A percentile compares a stretch with the other conserved stretches of the same genome.
phyloP scores from a whole-genome alignment of 2,113 vertebrate species.

The Poicephalus gulielmi region DNA sequence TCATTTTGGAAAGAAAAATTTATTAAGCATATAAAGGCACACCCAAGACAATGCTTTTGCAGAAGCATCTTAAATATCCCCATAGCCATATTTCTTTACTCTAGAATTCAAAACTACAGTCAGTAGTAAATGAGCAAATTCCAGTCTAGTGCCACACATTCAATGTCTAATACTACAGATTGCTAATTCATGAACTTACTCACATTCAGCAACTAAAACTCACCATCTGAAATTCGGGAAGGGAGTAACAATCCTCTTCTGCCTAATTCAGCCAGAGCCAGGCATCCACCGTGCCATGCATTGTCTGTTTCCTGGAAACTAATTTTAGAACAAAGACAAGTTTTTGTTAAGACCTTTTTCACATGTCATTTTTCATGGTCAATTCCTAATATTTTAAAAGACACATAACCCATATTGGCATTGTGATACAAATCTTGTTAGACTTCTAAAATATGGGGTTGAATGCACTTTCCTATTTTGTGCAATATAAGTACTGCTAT shows the following conservation, averaged over 20 bases:
- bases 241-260: slow-evolving; percentile 92
- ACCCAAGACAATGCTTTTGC: slow-evolving; percentile 25
- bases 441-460: background rate
- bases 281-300: slow-evolving; percentile 93
- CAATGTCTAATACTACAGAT: background rate
- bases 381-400: background rate
- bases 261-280: slow-evolving; percentile 93
- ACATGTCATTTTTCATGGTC: background rate
- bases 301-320: slow-evolving; percentile 95
- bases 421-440: background rate
- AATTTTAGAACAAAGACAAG: background rate
- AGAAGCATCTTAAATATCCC: background rate
- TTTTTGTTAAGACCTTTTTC: background rate
- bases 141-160: background rate
- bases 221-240: slow-evolving; percentile 88
- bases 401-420: background rate
- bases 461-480: background rate
- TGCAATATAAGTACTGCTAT: background rate
- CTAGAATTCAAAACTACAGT: background rate
- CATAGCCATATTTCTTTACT: background rate
- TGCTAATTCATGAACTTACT: background rate
- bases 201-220: slow-evolving; percentile 38
- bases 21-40: slow-evolving; percentile 41
- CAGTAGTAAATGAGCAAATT: slow-evolving; percentile 2
- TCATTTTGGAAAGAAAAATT: slow-evolving; percentile 47